Conservation (phyloP, 2,797 vertebrate species). For the Micromesistius poutassou region DNA sequence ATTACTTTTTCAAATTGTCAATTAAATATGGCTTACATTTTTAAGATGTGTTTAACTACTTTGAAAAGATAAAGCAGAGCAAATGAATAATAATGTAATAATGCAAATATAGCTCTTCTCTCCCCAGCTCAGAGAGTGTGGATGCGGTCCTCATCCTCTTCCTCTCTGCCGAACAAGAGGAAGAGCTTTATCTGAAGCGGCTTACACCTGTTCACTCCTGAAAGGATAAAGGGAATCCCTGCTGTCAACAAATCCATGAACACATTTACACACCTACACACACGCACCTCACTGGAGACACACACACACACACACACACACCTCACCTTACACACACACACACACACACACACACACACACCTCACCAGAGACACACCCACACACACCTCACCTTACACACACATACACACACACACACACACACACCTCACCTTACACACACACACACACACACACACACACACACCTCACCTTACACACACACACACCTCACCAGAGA, state of each 20-base stretch:
- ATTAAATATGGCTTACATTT: not conserved
- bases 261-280: not conserved
- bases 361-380: too few species aligned
- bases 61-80: not conserved
- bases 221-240: constrained; percentile 9
- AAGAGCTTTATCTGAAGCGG: not conserved
- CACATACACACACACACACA: too few species aligned
- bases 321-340: too few species aligned
- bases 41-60: not conserved
- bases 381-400: too few species aligned
- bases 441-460: too few species aligned
- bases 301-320: too few species aligned
- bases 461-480: too few species aligned
- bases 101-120: not conserved
- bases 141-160: not conserved
- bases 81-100: not conserved
- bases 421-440: too few species aligned
- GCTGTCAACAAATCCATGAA: not conserved
- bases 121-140: not conserved
- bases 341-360: too few species aligned
- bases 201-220: not conserved
- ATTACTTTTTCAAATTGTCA: not conserved
- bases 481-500: too few species aligned
- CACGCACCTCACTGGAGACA: too few species aligned
- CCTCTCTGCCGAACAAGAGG: not conserved